Evolutionary conservation across 2,113 vertebrate genomes (phyloP), one percentile per base, ranked within the genome.

Genomic region (Epinephelus fuscoguttatus): DNA sequence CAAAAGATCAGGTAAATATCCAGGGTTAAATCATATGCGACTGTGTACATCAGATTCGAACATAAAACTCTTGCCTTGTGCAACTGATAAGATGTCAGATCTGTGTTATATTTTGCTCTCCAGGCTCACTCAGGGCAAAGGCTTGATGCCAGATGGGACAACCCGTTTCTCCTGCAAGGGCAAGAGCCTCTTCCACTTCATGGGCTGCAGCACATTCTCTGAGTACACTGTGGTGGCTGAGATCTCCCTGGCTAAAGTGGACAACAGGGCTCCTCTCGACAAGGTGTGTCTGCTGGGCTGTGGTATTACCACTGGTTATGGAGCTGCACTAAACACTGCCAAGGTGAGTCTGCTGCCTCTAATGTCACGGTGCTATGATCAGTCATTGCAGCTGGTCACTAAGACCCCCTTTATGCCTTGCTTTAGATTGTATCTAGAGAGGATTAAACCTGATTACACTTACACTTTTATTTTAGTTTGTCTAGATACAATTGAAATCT

Each of bases 81-180:
- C 6, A 3, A 13, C 23, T 45, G 40, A 52, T 45, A 6, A 18
- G 6, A 33, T 47, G 27, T 61, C 45, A 70, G 19, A 55, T 78
- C n/a, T 61, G 19, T 4, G 10, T 8, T 17, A 33, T 37, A 25
- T 61, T 17, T 45, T 19, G 4, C 61, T 53, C 62, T 61, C n/a
- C 25, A 95, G 94, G 78, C 71, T 94, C 70, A 94, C 92, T 60
- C 93, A 95, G 70, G 94, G 93, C 17, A 92, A 75, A 90, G 94
- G 94, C 17, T 75, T 94, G 61, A 97, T 99, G 97, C 97, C 97
- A 0, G 97, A 99, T 80, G 96, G 96, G 45, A 98, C 95, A 11
- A 96, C 94, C 73, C 86, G 95, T 57, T 96, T 96, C 89, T 91
- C 95, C 69, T 95, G 94, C 80, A 95, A 91, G 81, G 95, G 95